phyloP scores from a whole-genome alignment of 2,888 invertebrate genomes.

The Cryptosula pallasiana region DNA sequence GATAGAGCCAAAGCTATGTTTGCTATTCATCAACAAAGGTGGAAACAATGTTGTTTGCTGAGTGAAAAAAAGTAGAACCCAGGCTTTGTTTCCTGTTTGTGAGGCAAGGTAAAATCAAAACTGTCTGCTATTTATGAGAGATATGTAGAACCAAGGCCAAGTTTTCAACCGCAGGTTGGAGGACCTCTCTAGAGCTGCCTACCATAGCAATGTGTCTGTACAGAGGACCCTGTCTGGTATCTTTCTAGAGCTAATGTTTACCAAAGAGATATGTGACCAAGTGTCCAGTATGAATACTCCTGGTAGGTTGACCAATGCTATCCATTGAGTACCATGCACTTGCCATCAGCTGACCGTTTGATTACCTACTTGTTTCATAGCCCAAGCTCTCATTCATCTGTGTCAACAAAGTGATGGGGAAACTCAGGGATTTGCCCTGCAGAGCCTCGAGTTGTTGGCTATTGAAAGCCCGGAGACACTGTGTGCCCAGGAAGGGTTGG shows the following conservation, averaged over 20 bases:
- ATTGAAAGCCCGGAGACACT: slow-evolving; percentile 47
- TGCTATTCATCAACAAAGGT: too few species aligned
- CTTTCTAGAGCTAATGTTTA: slow-evolving; percentile 45
- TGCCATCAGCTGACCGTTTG: too few species aligned
- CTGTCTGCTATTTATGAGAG: too few species aligned
- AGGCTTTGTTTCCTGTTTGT: too few species aligned
- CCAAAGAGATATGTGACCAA: slow-evolving; percentile 38
- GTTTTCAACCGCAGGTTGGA: too few species aligned
- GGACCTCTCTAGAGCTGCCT: slow-evolving; percentile 42
- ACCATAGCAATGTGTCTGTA: slow-evolving; percentile 35
- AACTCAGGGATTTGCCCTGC: slow-evolving; percentile 42
- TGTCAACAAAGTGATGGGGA: slow-evolving; percentile 40
- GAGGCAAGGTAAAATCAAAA: too few species aligned
- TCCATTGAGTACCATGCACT: too few species aligned
- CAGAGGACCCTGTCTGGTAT: slow-evolving; percentile 44
- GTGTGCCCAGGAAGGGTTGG: slow-evolving; percentile 44
- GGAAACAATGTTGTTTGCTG: too few species aligned
- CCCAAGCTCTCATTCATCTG: slow-evolving; percentile 40
- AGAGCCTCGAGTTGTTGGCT: slow-evolving; percentile 46
- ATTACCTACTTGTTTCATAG: slow-evolving; percentile 35
- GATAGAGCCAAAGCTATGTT: too few species aligned
- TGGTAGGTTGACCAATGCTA: not conserved
- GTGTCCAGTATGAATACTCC: slow-evolving; percentile 37
- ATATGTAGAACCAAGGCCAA: too few species aligned
- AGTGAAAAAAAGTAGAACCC: too few species aligned